Evolutionary conservation across 64 coral and sea anemone genomes (phyloP), one percentile per base, ranked within the genome.

Genomic region (Montipora foliosa): DNA sequence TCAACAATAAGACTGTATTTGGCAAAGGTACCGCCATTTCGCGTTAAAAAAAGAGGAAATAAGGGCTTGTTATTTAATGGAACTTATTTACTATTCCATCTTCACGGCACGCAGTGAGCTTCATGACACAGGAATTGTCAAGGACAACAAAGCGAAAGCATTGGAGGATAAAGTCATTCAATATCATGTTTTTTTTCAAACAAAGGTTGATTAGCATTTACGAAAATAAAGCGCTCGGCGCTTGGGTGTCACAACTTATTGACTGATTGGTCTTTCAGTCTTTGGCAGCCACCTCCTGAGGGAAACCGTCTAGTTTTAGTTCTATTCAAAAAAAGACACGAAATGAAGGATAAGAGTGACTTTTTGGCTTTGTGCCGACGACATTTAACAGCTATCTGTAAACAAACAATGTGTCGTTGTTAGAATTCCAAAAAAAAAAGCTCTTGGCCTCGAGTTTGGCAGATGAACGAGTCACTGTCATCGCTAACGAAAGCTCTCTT

Each of bases 161-260:
- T 16, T 48, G 45, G 47, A 49, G 76, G 57, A 13, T 83, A 67
- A 83, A 47, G 66, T 45, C 59, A 83, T 83, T 55, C 81, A 20
- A 46, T 37, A 5, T 16, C 15, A 21, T 67, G 17, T 19, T 66
- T 83, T 64, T 67, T 61, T 8, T 83, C 15, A 12, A 67, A 67
- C 81, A 83, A 83, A 83, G 47, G 81, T 71, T 71, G 82, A 86
- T 71, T 47, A 47, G 44, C 82, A 71, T 21, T 37, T 37, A 71
- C 71, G 19, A 71, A 69, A 50, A 68, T 8, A 84, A 84, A 84
- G 14, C 9, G 29, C 79, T 50, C 7, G 50, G 6, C 44, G 16
- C 15, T 45, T 46, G 20, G 24, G 44, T 76, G 15, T 19, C 76
- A 17, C 46, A 50, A 49, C 49, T 78, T 78, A 14, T 66, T 46